Evolutionary conservation across 2,797 vertebrate genomes (phyloP).

Genomic region (Hapalemur alaotrensis): DNA sequence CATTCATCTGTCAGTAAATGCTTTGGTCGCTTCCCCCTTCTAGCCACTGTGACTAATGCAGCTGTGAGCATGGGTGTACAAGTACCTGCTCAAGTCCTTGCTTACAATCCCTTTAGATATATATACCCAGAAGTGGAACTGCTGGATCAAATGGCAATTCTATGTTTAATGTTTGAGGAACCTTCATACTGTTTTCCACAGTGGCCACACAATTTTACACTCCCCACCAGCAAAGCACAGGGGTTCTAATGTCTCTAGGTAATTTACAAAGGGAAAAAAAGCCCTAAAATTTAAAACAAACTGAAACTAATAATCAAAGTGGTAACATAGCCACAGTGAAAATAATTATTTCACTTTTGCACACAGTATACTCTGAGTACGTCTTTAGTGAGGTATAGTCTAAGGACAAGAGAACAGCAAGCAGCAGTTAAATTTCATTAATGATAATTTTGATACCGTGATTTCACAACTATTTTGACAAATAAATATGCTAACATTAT

Average conservation of each 20-base stretch:
- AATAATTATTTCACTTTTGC: accelerated
- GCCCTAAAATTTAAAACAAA: not conserved
- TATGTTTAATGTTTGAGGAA: not conserved
- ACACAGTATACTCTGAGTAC: not conserved
- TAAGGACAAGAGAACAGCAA: not conserved
- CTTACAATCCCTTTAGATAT: not conserved
- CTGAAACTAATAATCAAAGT: not conserved
- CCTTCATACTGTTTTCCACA: not conserved
- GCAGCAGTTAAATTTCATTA: accelerated
- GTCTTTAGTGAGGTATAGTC: not conserved
- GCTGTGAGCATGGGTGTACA: not conserved
- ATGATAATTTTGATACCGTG: accelerated
- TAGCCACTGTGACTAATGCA: not conserved
- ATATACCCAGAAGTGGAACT: not conserved
- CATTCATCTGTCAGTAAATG: not conserved
- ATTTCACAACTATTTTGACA: not conserved
- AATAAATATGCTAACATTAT: not conserved
- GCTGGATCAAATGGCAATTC: too few species aligned
- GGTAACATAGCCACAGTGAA: not conserved
- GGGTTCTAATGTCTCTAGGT: not conserved
- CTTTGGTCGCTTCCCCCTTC: not conserved
- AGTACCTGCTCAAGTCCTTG: too few species aligned
- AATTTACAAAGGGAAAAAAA: not conserved
- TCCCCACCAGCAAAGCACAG: not conserved
- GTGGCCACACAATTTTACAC: too few species aligned